phyloP scores from a whole-genome alignment of 2,888 invertebrate species.

The Agrilus cyanescens region DNA sequence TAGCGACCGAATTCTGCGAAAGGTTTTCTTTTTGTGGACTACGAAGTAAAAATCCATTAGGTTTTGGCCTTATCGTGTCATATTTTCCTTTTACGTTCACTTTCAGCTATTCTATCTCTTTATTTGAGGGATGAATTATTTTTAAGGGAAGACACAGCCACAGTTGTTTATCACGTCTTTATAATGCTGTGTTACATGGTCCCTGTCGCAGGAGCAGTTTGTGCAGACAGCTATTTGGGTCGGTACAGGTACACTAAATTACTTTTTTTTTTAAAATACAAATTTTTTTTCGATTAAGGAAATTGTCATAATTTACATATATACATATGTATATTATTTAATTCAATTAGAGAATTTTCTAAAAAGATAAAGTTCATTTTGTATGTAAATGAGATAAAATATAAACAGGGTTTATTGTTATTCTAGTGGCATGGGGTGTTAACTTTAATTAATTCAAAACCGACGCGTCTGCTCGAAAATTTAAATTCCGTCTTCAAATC shows the following conservation, averaged over 20 bases:
- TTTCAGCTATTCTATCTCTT: constrained; percentile 64
- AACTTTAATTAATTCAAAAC: no score
- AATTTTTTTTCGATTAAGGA: no score
- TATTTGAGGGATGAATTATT: constrained; percentile 60
- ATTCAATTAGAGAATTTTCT: no score
- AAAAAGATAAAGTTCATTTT: no score
- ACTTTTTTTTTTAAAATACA: neutral
- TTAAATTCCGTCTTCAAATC: no score
- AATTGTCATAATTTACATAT: no score
- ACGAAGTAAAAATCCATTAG: constrained; percentile 44
- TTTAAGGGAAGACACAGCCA: constrained; percentile 55
- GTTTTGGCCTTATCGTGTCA: neutral
- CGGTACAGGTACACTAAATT: constrained; percentile 49
- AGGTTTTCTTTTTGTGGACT: constrained; percentile 76
- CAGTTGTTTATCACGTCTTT: constrained; percentile 65
- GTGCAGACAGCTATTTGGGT: constrained; percentile 69
- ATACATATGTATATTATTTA: no score
- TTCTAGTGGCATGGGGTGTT: neutral
- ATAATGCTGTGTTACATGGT: constrained; percentile 66
- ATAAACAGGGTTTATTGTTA: neutral
- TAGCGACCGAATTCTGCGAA: constrained; percentile 78
- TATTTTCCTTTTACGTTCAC: neutral
- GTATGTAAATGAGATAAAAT: neutral
- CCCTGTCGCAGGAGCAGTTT: constrained; percentile 61
- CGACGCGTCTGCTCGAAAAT: no score